These are phyloP conservation scores for Rhynchomys soricoides DNA, from an alignment of 2,113 vertebrate genomes.

Conservation along the genomic window DNA sequence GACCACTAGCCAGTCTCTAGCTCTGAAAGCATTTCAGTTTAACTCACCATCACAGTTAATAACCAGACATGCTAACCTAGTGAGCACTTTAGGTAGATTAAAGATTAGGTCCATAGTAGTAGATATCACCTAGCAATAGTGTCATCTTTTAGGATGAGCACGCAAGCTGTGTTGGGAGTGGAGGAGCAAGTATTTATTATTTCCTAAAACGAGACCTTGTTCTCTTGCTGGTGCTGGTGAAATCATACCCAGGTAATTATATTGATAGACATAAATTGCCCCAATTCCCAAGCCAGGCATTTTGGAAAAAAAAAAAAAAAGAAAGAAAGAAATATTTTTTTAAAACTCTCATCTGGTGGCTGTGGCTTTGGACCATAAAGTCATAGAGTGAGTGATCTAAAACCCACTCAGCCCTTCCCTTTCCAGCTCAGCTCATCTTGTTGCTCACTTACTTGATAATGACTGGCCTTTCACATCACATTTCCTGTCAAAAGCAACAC, in stretches of 20 bases:
- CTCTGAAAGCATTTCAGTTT: conserved; percentile 81
- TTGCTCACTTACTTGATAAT: conserved; percentile 83
- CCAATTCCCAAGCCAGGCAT: conserved; percentile 51
- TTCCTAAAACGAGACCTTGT: conserved; percentile 66
- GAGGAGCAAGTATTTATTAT: conserved; percentile 63
- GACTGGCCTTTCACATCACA: conserved; percentile 71
- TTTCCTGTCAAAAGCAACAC: conserved; percentile 79
- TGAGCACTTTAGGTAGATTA: conserved; percentile 71
- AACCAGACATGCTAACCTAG: conserved; percentile 82
- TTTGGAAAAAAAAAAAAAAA: conserved; percentile 31
- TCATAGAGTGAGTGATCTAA: conserved; percentile 45
- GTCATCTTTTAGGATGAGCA: conserved; percentile 81
- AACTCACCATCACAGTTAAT: conserved; percentile 82
- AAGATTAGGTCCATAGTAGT: conserved; percentile 80
- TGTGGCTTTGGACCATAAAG: conserved; percentile 67
- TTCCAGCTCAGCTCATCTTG: conserved; percentile 85
- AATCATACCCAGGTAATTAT: conserved; percentile 69
- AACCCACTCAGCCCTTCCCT: conserved; percentile 58
- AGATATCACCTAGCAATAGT: conserved; percentile 79
- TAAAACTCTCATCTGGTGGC: neutral
- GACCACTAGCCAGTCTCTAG: conserved; percentile 89
- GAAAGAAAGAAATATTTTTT: neutral
- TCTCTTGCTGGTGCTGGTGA: conserved; percentile 72
- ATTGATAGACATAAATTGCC: conserved; percentile 50
- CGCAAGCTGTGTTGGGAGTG: conserved; percentile 84